These are phyloP conservation scores for Noctua comes DNA, from an alignment of 2,888 invertebrate genomes.

Conservation along the genomic window DNA sequence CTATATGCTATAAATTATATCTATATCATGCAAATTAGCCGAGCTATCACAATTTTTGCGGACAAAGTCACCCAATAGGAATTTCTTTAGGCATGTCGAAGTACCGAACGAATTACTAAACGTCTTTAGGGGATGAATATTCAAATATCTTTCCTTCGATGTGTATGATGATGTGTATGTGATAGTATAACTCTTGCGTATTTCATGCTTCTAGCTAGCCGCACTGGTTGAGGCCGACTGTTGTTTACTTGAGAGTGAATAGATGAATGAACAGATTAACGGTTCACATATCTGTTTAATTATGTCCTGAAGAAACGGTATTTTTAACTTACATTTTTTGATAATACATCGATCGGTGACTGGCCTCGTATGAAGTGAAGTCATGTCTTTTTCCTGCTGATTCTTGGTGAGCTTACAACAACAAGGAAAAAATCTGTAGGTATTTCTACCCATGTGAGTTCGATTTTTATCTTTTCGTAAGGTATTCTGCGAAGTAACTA, in stretches of 20 bases:
- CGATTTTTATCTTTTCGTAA: slow-evolving; percentile 20
- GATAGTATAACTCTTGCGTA: not conserved
- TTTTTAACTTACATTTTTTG: slow-evolving; percentile 3
- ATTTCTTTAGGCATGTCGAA: not conserved
- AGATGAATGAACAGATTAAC: not conserved
- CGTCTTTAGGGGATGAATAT: not conserved
- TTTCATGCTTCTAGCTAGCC: not conserved
- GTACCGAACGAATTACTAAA: not conserved
- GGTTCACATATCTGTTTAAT: not conserved
- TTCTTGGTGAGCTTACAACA: slow-evolving; percentile 23
- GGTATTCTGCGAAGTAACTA: slow-evolving; percentile 43
- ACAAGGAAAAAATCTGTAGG: slow-evolving; percentile 46
- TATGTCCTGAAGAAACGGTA: not conserved
- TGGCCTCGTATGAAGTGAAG: slow-evolving; percentile 10
- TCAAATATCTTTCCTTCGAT: not conserved
- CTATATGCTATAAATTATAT: no score
- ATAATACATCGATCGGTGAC: not conserved
- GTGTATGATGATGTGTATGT: not conserved
- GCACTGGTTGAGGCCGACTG: not conserved
- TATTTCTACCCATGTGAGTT: not conserved
- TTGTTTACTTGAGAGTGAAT: not conserved
- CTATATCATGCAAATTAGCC: no score
- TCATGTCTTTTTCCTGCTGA: slow-evolving; percentile 21
- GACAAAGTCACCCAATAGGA: not conserved
- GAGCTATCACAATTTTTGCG: no score